Evolutionary conservation across 2,888 invertebrate species (phyloP).

Genomic region (Anodontia alba): DNA sequence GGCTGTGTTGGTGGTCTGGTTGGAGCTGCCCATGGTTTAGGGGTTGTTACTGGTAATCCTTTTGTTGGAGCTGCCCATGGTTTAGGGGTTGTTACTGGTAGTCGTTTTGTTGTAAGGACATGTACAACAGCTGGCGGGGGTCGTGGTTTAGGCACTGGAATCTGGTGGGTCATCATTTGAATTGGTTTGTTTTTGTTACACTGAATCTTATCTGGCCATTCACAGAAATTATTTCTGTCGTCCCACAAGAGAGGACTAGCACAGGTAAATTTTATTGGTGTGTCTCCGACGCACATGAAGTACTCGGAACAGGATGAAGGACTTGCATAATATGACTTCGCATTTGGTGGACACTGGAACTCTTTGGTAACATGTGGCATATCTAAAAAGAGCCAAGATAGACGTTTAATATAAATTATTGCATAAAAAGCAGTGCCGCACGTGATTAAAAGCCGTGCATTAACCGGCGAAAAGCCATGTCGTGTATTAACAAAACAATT

Average conservation of each 20-base stretch:
- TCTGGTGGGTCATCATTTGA: no score
- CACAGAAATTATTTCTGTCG: constrained; percentile 65
- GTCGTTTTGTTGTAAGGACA: neutral
- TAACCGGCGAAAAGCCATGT: no score
- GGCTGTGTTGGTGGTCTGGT: neutral
- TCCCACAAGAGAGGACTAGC: constrained; percentile 70
- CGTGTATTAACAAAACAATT: no score
- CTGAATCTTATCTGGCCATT: constrained; percentile 70
- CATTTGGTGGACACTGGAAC: constrained; percentile 60
- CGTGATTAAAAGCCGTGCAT: no score
- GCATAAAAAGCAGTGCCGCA: no score
- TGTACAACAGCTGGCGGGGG: neutral
- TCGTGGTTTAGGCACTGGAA: neutral
- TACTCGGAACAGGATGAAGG: constrained; percentile 67
- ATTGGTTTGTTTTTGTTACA: constrained; percentile 34
- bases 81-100: constrained; percentile 9
- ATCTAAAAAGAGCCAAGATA: constrained; percentile 44
- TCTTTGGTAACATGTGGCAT: constrained; percentile 55
- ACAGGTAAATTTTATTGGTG: constrained; percentile 70
- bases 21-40: neutral
- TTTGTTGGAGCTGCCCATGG: neutral
- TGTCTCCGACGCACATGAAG: constrained; percentile 68
- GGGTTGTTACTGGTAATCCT: constrained; percentile 2
- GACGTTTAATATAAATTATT: no score
- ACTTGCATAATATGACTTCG: constrained; percentile 67